Base-by-base conservation (phyloP, 2,113 vertebrate species). In the Climacteris rufus region DNA sequence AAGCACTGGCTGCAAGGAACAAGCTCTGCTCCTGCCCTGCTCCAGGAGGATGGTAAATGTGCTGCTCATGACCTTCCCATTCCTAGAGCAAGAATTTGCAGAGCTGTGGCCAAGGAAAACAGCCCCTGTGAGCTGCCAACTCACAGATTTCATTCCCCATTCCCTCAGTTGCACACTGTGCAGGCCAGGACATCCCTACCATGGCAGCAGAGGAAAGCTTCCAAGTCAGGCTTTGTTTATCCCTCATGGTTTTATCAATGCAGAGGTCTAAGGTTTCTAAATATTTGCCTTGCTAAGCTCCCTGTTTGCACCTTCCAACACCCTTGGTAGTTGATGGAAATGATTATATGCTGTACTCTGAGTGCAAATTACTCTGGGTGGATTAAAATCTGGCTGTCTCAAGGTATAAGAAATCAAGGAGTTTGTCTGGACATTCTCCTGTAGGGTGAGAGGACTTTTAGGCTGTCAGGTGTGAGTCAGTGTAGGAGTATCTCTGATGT, bases 21-120 rank as follows among this genome's bases (percentile, higher is more conserved):
- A n/a, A 61, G 44, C 39, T 44, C 15, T 0, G 2, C 20, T 82
- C 19, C 70, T 70, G 44, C 19, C 28, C 33, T 78, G 59, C 63
- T 7, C 13, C 9, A 31, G 66, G 17, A 4, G 0, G 23, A 1
- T 2, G 45, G 71, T 37, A 19, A 70, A 71, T 6, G 37, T 30
- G 66, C 71, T 75, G 71, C 52, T 31, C 24, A 5, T 11, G 16
- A 23, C 16, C 18, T 87, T 53, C 33, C 52, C 31, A 10, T 17
- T 54, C 18, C 61, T 45, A 52, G 6, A 70, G 78, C 13, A 80
- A 61, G 49, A 44, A 40, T 24, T 28, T 80, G 57, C 35, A 89
- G 69, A 52, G 61, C 39, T 80, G 42, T 31, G 49, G 33, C 63
- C 76, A 76, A 49, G 9, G 35, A 15, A 83, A 80, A 63, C 25